Evolutionary conservation across 2,888 invertebrate species (phyloP).

Genomic region (Thera obeliscata): DNA sequence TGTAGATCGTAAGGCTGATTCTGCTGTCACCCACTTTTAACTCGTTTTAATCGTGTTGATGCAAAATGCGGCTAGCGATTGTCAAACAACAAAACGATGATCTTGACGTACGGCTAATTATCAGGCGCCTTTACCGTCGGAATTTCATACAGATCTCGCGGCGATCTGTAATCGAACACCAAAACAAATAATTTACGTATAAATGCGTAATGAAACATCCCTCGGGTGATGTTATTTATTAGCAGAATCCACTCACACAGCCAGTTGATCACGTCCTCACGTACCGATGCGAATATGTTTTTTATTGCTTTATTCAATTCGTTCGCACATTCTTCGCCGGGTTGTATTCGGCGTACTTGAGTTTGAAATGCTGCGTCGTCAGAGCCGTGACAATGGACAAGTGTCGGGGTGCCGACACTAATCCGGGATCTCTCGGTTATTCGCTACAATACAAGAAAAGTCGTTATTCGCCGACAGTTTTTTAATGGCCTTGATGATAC

Average conservation of each 20-base stretch:
- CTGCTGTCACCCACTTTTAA: conserved; percentile 67
- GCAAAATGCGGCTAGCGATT: conserved; percentile 50
- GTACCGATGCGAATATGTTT: conserved; percentile 41
- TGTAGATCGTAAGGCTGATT: conserved; percentile 65
- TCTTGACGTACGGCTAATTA: conserved; percentile 49
- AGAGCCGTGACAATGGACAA: conserved; percentile 54
- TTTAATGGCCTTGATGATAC: conserved; percentile 20
- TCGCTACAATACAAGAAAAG: conserved; percentile 57
- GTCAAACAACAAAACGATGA: conserved; percentile 46
- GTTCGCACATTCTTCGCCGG: conserved; percentile 46
- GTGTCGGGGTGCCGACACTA: conserved; percentile 55
- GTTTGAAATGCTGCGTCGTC: conserved; percentile 51
- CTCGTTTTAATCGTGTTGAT: conserved; percentile 64
- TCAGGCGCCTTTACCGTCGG: conserved; percentile 44
- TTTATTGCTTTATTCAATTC: conserved; percentile 44
- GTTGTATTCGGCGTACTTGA: conserved; percentile 39
- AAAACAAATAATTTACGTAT: conserved; percentile 31
- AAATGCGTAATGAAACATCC: conserved; percentile 26
- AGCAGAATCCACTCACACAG: conserved; percentile 34
- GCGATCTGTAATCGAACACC: conserved; percentile 39
- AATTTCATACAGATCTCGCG: conserved; percentile 38
- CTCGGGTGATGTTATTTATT: conserved; percentile 33
- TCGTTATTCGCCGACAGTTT: conserved; percentile 15
- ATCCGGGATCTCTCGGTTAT: conserved; percentile 57
- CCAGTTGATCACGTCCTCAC: conserved; percentile 43